Evolutionary conservation across 2,888 invertebrate species (phyloP).

Genomic region (Ochlodes sylvanus): DNA sequence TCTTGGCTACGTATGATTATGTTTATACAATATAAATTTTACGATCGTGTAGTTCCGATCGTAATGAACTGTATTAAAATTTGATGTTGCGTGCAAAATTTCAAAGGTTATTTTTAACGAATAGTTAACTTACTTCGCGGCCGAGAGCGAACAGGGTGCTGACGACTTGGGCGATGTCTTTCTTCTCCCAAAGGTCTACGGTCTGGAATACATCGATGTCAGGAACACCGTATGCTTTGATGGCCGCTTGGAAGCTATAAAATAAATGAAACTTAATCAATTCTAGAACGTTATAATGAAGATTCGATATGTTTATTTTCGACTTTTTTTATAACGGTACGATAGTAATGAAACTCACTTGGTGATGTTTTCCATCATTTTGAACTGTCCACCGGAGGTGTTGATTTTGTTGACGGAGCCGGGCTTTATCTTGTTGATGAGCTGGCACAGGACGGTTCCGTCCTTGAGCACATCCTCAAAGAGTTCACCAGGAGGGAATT

Average conservation of each 20-base stretch:
- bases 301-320: not conserved
- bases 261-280: slow-evolving; percentile 6
- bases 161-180: slow-evolving; percentile 94
- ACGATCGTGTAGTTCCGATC: not conserved
- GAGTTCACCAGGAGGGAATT: slow-evolving; percentile 91
- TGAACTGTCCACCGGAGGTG: slow-evolving; percentile 98
- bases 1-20: not conserved
- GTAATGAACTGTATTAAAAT: not conserved
- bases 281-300: too few relatives aligned
- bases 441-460: slow-evolving; percentile 95
- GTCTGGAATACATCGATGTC: slow-evolving; percentile 98
- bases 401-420: slow-evolving; percentile 96
- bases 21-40: not conserved
- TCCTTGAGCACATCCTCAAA: slow-evolving; percentile 97
- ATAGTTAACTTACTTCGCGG: slow-evolving; percentile 87
- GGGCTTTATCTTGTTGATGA: slow-evolving; percentile 97
- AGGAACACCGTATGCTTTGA: slow-evolving; percentile 94
- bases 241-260: slow-evolving; percentile 91
- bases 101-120: slow-evolving; percentile 27
- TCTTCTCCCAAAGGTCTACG: slow-evolving; percentile 98
- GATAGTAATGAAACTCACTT: slow-evolving; percentile 83
- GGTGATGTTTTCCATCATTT: slow-evolving; percentile 99
- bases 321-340: not conserved
- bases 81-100: slow-evolving; percentile 34
- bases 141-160: slow-evolving; percentile 94